phyloP scores from a whole-genome alignment of 2,797 vertebrate genomes.

The Menidia menidia region DNA sequence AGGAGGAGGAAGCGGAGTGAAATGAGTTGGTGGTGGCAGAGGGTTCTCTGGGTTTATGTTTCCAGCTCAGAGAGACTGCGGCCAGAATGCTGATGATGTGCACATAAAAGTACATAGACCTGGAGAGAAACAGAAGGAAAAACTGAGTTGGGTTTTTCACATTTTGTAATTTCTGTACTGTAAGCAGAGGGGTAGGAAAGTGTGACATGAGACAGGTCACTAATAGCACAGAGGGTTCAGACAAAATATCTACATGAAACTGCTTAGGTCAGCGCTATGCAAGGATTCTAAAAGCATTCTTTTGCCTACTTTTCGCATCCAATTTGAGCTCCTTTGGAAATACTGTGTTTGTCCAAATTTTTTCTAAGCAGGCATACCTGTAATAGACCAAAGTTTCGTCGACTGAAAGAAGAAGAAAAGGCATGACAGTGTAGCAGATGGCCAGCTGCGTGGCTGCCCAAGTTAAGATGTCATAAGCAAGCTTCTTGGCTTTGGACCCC shows the following conservation, averaged over 20 bases:
- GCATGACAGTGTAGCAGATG: constrained; percentile 91
- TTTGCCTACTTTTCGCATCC: not conserved
- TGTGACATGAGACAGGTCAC: not conserved
- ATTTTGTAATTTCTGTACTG: not conserved
- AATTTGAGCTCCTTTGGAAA: not conserved
- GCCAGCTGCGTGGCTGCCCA: constrained; percentile 92
- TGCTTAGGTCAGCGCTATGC: not conserved
- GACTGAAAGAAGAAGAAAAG: constrained; percentile 91
- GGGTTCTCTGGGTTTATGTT: constrained; percentile 72
- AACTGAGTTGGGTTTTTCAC: not conserved
- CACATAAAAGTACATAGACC: constrained; percentile 95
- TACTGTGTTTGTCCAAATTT: too few relatives aligned
- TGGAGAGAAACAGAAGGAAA: constrained; percentile 55
- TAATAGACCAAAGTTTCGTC: constrained; percentile 89
- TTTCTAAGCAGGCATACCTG: constrained; percentile 78
- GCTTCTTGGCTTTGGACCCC: constrained; percentile 80
- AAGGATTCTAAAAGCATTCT: not conserved
- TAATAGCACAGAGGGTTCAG: too few relatives aligned
- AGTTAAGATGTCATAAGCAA: constrained; percentile 86
- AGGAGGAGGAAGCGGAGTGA: constrained; percentile 32
- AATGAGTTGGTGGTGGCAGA: constrained; percentile 27
- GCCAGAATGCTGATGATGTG: constrained; percentile 92
- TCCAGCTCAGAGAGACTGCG: constrained; percentile 80
- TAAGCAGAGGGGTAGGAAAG: not conserved
- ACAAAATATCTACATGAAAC: not conserved